Percentiles rank a stretch among this genome's conserved stretches.
Conservation (phyloP, 2,113 vertebrate species). For the Phalacrocorax carbo region DNA sequence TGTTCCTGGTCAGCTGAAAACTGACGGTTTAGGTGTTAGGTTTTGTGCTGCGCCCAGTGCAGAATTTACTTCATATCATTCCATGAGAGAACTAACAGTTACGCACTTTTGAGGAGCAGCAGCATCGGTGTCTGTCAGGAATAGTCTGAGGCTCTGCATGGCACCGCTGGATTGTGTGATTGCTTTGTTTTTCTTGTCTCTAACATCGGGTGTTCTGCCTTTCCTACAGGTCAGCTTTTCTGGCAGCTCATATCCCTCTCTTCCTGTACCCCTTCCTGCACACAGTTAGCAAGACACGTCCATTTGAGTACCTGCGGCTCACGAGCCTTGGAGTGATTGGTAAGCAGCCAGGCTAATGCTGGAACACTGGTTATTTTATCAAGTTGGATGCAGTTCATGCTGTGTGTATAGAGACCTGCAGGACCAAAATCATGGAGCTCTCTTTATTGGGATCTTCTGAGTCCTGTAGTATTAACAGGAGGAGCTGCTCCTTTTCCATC, state of each 20-base stretch:
- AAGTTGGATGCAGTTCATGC: not conserved
- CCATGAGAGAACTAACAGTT: not conserved
- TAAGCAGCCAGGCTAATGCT: slow-evolving; percentile 49
- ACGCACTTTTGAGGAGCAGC: not conserved
- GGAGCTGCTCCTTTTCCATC: not conserved
- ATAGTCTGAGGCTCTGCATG: not conserved
- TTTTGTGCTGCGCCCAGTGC: not conserved
- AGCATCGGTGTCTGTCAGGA: not conserved
- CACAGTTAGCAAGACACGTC: slow-evolving; percentile 97
- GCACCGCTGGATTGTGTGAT: not conserved
- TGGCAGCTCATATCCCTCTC: slow-evolving; percentile 95
- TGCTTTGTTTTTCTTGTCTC: not conserved
- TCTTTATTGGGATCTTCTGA: not conserved
- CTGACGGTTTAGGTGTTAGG: not conserved
- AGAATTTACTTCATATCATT: not conserved
- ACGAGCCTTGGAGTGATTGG: slow-evolving; percentile 97
- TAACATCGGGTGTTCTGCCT: not conserved
- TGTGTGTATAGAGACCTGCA: not conserved
- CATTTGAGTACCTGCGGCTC: slow-evolving; percentile 95
- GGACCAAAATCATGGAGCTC: not conserved
- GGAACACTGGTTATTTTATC: not conserved
- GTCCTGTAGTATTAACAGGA: not conserved
- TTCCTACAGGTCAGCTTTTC: slow-evolving; percentile 89
- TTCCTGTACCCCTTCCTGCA: slow-evolving; percentile 97
- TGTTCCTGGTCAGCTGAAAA: not conserved